Base-by-base conservation (phyloP, 2,888 invertebrate species). In the Maniola hyperantus region DNA sequence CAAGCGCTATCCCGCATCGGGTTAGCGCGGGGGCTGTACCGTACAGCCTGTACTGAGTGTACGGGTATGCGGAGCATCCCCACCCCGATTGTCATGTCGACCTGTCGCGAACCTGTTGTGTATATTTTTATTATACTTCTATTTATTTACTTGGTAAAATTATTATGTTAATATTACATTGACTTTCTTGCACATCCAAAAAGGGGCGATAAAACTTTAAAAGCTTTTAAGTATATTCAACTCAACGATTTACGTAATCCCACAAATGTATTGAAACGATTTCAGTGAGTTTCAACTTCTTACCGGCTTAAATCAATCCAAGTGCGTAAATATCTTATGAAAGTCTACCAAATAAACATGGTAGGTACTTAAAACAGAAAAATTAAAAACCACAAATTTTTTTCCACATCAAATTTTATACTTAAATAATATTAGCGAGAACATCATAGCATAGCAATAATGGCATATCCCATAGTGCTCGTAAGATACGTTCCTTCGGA, bases 151-250 rank as follows among this genome's bases (percentile, higher is more conserved):
- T 39, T 46, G 46, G 7, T n/a, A n/a, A n/a, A 46, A 46, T 46
- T 46, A 2, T 46, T 7, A 11, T 6, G 26, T 11, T 0, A 26
- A 51, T 57, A 42, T 44, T 44, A 51, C 42, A 42, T 44, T 44
- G 13, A 44, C 46, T 44, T 46, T 59, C 44, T 44, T 59, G 33
- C 46, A 57, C 57, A 42, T 39, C 39, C 5, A 39, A 39, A 26
- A 26, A 60, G 33, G 33, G 11, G 34, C 50, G 36, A 60, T 48
- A 60, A 60, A 60, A 50, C 60, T 57, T 57, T 36, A 36, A 50
- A 48, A 60, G 60, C 60, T 60, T 60, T 50, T 50, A n/a, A n/a
- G n/a, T n/a, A n/a, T n/a, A 60, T 60, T 60, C 48, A 60, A 60
- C 48, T 50, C 36, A 34, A 60, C 60, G 60, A 36, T 60, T 60